Base-by-base conservation (phyloP, 2,888 invertebrate species). In the Troglohyphantes excavatus region DNA sequence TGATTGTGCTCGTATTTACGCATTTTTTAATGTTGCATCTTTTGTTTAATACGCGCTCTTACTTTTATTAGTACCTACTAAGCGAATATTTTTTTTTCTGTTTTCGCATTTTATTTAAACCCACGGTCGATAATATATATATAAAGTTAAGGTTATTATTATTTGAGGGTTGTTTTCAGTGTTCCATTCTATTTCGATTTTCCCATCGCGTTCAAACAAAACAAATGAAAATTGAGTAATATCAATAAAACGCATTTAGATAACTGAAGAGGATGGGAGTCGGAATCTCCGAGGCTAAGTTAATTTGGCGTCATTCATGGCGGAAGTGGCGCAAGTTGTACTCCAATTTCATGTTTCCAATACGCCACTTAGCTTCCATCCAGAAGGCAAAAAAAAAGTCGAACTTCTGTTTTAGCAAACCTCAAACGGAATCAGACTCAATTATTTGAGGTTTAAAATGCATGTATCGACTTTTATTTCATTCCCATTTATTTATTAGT, bases 121-220 rank as follows among this genome's bases (percentile, higher is more conserved):
- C 17, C 23, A 17, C 61, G 67, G 75, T 85, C 85, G 75, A 76
- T 85, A 76, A 85, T 39, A 68, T 6, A 33, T 2, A 39, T 0
- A 76, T 59, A 70, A 39, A 63, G 29, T 33, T 67, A 5, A 83
- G 85, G 53, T 86, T 86, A 68, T 85, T 78, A 86, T 46, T 43
- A 23, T 46, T 11, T 61, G 72, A 13, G 19, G 26, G 72, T 11
- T 29, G 70, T 46, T 86, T 76, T 70, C 72, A 61, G 76, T 63
- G 59, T 76, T 72, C 78, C 43, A 86, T 86, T 78, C 78, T 78
- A 39, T 76, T 86, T 86, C 78, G 70, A 72, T 78, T 86, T 86
- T 70, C 85, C 11, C 27, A 2, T 17, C 27, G 61, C 27, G 68
- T 78, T 59, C 68, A 85, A 86, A 68, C 78, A 70, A 86, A 86